Evolutionary conservation across 2,113 vertebrate genomes (phyloP), one percentile per base, ranked within the genome.

Genomic region (Melanostigma gelatinosum): DNA sequence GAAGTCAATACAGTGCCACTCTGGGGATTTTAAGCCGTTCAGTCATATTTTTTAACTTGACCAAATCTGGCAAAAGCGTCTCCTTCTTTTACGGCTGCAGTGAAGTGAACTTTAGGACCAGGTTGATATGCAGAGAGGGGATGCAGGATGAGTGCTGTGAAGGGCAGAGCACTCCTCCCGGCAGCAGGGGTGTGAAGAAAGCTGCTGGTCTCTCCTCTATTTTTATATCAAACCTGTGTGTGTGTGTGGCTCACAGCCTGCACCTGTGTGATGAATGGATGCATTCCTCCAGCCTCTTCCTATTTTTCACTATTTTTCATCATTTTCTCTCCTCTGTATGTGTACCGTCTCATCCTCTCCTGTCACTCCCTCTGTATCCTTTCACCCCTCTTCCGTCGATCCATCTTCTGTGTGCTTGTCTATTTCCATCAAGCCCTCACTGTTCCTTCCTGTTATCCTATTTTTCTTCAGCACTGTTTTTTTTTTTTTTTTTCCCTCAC

Each of bases 191-290:
- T 73, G 52, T 74, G 65, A 86, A 66, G 48, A 48, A 79, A 79
- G 73, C 77, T 88, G 79, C 62, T 34, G 61, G 22, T 55, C 67
- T 69, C 75, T 48, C 72, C 55, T 82, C 75, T 90, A 88, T 88
- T 84, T 86, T 68, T 84, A 72, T 24, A 46, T 46, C 66, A 24
- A 0, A 38, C n/a, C 0, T 29, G 65, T 48, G 50, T 36, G 64
- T 68, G 52, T 44, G 65, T 46, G 18, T 24, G 36, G 32, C 32
- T 85, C 34, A n/a, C 7, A 32, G 20, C 48, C 36, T 44, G 50
- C 29, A 34, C 75, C 57, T 32, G 8, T 29, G 72, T 87, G 73
- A 88, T 90, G 50, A 88, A 88, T 90, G 75, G 40, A 44, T 46
- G 4, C 8, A 16, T 77, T 57, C 67, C 80, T 73, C 63, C 73